Evolutionary conservation across 2,113 vertebrate genomes (phyloP), one percentile per base, ranked within the genome.

Genomic region (Gambusia holbrooki): DNA sequence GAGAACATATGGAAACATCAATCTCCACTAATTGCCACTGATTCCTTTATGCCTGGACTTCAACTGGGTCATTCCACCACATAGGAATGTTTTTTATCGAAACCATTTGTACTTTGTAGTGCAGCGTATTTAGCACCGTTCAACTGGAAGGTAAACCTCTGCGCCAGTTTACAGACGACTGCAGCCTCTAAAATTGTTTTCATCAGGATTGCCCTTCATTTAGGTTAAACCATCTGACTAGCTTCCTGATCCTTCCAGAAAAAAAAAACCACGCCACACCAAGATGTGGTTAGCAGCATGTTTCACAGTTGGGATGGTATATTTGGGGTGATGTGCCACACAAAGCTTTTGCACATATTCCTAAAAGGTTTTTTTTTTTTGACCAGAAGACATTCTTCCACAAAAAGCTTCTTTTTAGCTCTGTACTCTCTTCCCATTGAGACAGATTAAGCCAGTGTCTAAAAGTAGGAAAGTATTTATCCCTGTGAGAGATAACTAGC

Each of bases 391-490:
- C 25, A n/a, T 25, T n/a, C 25, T n/a, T 48, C 45, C 45, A 48
- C 51, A 58, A 12, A 37, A 37, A 11, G 10, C 10, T 42, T 42
- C 12, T 48, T n/a, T 58, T 58, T 10, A 58, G 51, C 22, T 25
- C 51, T 25, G 8, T n/a, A n/a, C 51, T 48, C 27, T 27, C 3
- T 42, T 28, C 14, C 7, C 17, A 5, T 8, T 17, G 25, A 67
- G 37, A 17, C 1, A 67, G 37, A 45, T 76, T 67, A 74, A 63
- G 62, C 27, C 66, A 69, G 83, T 32, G n/a, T 25, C 69, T 71
- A 69, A 61, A 61, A 80, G 48, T 83, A 54, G 73, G 71, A 83
- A 77, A 84, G 85, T 87, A 88, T 84, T 85, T 72, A 86, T 68
- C 32, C 33, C 78, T 60, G 17, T 58, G 73, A 82, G 79, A 77